Evolutionary conservation across 2,888 invertebrate species (phyloP), one percentile per base, ranked within the genome.

Genomic region (Balanococcus diminutus): DNA sequence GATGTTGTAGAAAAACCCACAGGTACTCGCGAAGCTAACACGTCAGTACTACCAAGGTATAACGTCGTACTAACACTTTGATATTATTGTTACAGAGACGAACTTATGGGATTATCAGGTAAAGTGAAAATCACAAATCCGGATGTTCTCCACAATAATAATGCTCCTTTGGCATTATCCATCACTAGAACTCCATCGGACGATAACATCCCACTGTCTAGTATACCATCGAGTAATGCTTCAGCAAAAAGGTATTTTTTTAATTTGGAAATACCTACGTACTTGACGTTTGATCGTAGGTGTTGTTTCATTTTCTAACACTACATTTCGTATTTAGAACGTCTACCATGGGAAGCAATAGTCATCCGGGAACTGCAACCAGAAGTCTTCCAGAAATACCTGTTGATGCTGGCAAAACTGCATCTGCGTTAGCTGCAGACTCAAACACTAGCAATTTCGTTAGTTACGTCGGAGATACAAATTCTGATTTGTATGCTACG

Each of bases 381-480:
- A 91, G 96, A 88, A 96, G 96, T 90, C 91, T 96, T 87, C 96
- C 96, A 32, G 96, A 96, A 90, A 95, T 96, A 89, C 95, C 96
- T 9, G 93, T 94, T 36, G 94, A 91, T 87, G 90, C 93, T 46
- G 39, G 19, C 19, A 61, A 67, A 39, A 14, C 25, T 31, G 16
- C 28, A 0, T 91, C 91, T 14, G 81, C 83, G 19, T 86, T 82
- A 11, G 32, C 86, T 51, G 81, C 85, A 61, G 84, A 87, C 51
- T 85, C 86, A 16, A 81, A 87, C 22, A 87, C 88, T 8, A 88
- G 89, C 81, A 89, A 88, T 87, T 88, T 87, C 86, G 87, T 89
- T 51, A 87, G 86, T 89, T 88, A 88, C 88, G 89, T 14, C 87
- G 93, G 94, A 2, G 96, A 96, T 90, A 95, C 95, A 81, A 93